A percentile compares a stretch with the other conserved stretches of the same genome.
These are phyloP conservation scores for Myanophis thanlyinensis DNA, from an alignment of 2,113 vertebrate genomes.

Conservation along the genomic window DNA sequence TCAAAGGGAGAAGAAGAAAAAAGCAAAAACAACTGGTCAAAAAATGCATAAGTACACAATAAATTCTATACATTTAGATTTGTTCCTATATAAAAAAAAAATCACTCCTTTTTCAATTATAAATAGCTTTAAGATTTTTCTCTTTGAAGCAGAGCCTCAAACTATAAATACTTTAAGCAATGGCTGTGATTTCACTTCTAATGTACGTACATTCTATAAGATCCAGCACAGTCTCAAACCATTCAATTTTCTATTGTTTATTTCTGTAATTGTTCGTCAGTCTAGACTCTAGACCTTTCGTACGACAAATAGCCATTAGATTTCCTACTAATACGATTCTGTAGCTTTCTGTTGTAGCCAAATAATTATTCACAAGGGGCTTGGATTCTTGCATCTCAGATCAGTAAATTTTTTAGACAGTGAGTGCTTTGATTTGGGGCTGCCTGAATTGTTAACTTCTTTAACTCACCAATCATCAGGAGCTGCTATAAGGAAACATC, in stretches of 20 bases:
- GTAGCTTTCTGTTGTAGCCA: conserved; percentile 50
- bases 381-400: conserved; percentile 38
- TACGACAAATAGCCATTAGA: conserved; percentile 3
- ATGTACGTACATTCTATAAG: not conserved
- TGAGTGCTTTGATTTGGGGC: conserved; percentile 22
- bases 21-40: not conserved
- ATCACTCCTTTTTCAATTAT: not conserved
- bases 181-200: not conserved
- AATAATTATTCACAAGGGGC: conserved; percentile 50
- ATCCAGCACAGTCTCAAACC: not conserved
- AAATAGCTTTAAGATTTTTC: not conserved
- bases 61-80: not conserved
- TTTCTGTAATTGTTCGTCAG: not conserved
- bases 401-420: conserved; percentile 16
- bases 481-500: conserved; percentile 35
- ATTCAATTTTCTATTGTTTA: conserved; percentile 18
- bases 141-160: not conserved
- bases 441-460: rapidly evolving
- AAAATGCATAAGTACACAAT: not conserved
- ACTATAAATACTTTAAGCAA: not conserved
- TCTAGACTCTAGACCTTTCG: conserved; percentile 11
- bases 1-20: not conserved
- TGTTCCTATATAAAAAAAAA: not conserved
- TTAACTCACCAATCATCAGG: conserved; percentile 20
- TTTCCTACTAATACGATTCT: conserved; percentile 42